Evolutionary conservation across 2,113 vertebrate genomes (phyloP).

Genomic region (Pungitius pungitius): DNA sequence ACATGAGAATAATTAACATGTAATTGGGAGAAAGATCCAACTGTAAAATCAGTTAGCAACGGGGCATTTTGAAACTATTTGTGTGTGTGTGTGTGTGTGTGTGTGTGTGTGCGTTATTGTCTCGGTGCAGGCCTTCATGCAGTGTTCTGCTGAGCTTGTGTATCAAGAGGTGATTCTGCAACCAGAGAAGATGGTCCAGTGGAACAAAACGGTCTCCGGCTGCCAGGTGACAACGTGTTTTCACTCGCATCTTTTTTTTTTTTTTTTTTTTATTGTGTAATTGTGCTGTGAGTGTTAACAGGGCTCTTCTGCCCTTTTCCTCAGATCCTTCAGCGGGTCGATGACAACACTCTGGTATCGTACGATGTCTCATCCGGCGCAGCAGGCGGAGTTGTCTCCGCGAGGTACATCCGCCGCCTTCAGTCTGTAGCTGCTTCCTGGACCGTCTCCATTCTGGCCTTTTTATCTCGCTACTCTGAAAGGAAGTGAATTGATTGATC

Average conservation of each 20-base stretch:
- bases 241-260: background rate
- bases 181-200: constrained; percentile 94
- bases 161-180: constrained; percentile 98
- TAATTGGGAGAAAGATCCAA: background rate
- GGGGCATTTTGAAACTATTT: background rate
- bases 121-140: constrained; percentile 85
- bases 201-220: constrained; percentile 91
- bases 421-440: background rate
- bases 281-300: background rate
- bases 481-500: constrained; percentile 1
- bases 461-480: background rate
- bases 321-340: constrained; percentile 92
- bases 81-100: background rate
- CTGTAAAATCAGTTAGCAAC: too few relatives aligned
- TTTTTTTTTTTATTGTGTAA: background rate
- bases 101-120: background rate
- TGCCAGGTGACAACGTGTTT: constrained; percentile 85
- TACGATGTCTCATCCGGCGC: constrained; percentile 93
- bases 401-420: constrained; percentile 80
- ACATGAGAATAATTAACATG: background rate
- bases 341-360: constrained; percentile 93
- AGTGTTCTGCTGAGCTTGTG: constrained; percentile 91
- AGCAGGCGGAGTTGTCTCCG: constrained; percentile 92
- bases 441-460: background rate
- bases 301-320: background rate